Evolutionary conservation across 1,140 invertebrate species (phyloP), one percentile per base, ranked within the genome.

Genomic region (Zaprionus tsacasi): DNA sequence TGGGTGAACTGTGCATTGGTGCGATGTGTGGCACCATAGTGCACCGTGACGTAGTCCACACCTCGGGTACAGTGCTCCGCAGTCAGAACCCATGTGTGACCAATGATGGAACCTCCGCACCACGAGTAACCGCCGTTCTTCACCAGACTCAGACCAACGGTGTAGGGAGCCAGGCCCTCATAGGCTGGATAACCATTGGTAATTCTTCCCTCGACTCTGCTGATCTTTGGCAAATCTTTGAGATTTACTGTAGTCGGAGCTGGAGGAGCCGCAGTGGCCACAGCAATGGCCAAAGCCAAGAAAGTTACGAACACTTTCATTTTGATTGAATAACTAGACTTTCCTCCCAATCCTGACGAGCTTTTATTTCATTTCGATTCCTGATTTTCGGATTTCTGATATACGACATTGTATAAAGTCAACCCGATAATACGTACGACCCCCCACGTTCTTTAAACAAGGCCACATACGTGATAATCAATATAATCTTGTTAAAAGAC

Each of bases 51-150:
- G 1, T 52, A 13, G 1, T 69, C 70, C n/a, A 58, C 68, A 1
- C 64, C 68, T 17, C 43, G 48, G 10, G 56, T 60, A 73, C 95
- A 95, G 72, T 95, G 95, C 4, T 93, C 94, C 5, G 95, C 94
- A 8, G 94, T 94, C 15, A 95, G 59, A 3, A 95, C 88, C 93
- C 93, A 94, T 13, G 92, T 61, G 59, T 91, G 70, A 64, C 91
- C 92, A 38, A 95, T 93, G 45, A 95, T 79, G 30, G 94, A 94
- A 30, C 94, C 95, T 6, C 95, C 95, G 79, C 95, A 96, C 81
- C 92, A 93, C 58, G 67, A 66, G 77, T 89, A 78, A 11, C 59
- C 61, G 1, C 91, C 90, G 12, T 25, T 8, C 0, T 69, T 83
- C 11, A 91, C 78, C 74, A 93, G 81, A 7, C 63, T 70, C 17